These are phyloP conservation scores for Andrena dorsata DNA, from an alignment of 2,888 invertebrate species.

Conservation along the genomic window DNA sequence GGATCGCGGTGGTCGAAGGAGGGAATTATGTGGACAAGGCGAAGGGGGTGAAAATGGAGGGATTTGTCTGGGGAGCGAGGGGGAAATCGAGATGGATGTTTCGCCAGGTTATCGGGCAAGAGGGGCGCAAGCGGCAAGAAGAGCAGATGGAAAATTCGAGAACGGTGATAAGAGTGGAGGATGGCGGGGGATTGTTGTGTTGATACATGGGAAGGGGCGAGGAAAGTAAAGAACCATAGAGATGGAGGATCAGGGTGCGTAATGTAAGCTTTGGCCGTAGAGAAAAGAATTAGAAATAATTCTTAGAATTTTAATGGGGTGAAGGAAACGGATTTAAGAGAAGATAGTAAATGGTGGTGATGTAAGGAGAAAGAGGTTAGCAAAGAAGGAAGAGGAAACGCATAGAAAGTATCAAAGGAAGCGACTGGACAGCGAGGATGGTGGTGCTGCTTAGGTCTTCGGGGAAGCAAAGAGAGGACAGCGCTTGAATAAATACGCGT, in stretches of 20 bases:
- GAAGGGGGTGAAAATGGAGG: constrained; percentile 11
- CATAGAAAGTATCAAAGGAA: constrained; percentile 47
- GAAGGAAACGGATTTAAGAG: neutral
- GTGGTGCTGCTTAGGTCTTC: constrained; percentile 36
- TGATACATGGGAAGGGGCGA: too few relatives aligned
- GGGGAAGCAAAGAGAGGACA: constrained; percentile 29
- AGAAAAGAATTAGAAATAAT: too few relatives aligned
- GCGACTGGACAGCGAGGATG: constrained; percentile 33
- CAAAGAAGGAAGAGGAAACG: constrained; percentile 37
- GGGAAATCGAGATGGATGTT: constrained; percentile 14
- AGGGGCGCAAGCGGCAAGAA: neutral
- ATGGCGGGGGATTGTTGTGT: neutral
- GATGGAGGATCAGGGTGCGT: too few relatives aligned
- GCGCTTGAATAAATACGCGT: constrained; percentile 73
- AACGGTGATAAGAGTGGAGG: neutral
- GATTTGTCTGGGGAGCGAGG: neutral
- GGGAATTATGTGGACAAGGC: neutral
- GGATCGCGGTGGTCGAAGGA: constrained; percentile 12
- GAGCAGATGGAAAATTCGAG: neutral
- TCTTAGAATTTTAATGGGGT: too few relatives aligned
- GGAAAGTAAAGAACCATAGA: neutral
- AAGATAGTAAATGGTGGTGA: neutral
- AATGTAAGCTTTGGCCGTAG: too few relatives aligned
- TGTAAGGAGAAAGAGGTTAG: neutral
- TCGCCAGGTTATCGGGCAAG: neutral